These are phyloP conservation scores for Corticium candelabrum DNA, from an alignment of 37 sponge, comb jelly and placozoan genomes.

Conservation along the genomic window DNA sequence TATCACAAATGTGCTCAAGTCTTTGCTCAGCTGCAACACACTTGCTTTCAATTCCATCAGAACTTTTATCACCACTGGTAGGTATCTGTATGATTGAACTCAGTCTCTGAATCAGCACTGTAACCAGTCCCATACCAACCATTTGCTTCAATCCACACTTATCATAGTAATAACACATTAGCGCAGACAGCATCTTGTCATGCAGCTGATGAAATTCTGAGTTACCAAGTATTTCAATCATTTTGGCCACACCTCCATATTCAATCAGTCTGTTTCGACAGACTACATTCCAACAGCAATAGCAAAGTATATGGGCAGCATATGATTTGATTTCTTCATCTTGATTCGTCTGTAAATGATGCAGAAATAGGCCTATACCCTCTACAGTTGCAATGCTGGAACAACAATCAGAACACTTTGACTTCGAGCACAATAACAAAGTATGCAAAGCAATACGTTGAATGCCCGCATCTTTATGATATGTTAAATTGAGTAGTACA, in stretches of 20 bases:
- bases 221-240: slow-evolving; percentile 34
- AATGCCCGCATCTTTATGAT: not conserved
- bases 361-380: not conserved
- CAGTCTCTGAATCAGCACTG: slow-evolving; percentile 27
- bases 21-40: too few relatives aligned
- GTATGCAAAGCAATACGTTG: not conserved
- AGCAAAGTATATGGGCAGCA: slow-evolving; percentile 12
- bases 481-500: not conserved
- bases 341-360: not conserved
- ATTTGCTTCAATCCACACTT: slow-evolving; percentile 45
- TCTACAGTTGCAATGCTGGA: not conserved
- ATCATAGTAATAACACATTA: slow-evolving; percentile 60
- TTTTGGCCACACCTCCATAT: slow-evolving; percentile 25
- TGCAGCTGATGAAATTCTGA: slow-evolving; percentile 2
- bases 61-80: not conserved
- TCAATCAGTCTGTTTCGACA: slow-evolving; percentile 42
- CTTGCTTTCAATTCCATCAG: too few relatives aligned
- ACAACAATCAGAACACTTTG: too few relatives aligned
- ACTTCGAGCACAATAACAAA: not conserved
- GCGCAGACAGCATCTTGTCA: slow-evolving; percentile 36
- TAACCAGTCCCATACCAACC: slow-evolving; percentile 40
- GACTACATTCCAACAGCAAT: slow-evolving; percentile 36
- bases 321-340: not conserved
- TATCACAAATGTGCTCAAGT: too few relatives aligned
- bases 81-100: not conserved